phyloP scores from a whole-genome alignment of 2,888 invertebrate genomes.

The Diabrotica balteata region DNA sequence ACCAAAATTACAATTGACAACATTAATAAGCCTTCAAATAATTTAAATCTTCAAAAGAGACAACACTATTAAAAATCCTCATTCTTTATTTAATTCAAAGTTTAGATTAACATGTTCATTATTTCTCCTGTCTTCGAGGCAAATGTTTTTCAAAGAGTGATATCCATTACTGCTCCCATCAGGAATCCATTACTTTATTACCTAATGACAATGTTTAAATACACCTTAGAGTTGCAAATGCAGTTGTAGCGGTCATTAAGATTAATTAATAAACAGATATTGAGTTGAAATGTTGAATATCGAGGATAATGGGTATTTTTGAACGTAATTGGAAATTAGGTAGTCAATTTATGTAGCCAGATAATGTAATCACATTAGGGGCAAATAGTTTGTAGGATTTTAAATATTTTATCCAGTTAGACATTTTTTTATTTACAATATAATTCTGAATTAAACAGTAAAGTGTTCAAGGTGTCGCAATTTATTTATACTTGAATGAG shows the following conservation, averaged over 20 bases:
- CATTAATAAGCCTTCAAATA: too few species aligned
- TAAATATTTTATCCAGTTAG: too few species aligned
- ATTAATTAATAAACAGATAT: conserved; percentile 9
- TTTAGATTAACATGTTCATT: conserved; percentile 6
- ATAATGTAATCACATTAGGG: too few species aligned
- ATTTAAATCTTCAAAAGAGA: too few species aligned
- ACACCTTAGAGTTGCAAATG: conserved; percentile 15
- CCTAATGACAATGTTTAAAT: conserved; percentile 10
- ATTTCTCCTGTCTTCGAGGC: background rate
- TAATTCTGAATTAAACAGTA: too few species aligned
- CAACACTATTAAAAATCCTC: too few species aligned
- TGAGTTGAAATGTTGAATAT: conserved; percentile 14
- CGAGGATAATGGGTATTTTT: conserved; percentile 10
- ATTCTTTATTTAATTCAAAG: conserved; percentile 6
- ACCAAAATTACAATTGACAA: too few species aligned
- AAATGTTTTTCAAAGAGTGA: conserved; percentile 3
- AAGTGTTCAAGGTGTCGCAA: too few species aligned
- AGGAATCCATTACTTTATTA: conserved; percentile 18
- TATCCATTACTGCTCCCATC: conserved; percentile 16
- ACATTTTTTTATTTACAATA: too few species aligned
- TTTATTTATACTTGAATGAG: too few species aligned
- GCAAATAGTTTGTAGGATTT: too few species aligned
- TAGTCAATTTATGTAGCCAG: background rate
- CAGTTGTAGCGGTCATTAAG: conserved; percentile 15
- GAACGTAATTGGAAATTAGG: conserved; percentile 1